phyloP scores from a whole-genome alignment of 2,888 invertebrate species.

The Heliconius charithonia region DNA sequence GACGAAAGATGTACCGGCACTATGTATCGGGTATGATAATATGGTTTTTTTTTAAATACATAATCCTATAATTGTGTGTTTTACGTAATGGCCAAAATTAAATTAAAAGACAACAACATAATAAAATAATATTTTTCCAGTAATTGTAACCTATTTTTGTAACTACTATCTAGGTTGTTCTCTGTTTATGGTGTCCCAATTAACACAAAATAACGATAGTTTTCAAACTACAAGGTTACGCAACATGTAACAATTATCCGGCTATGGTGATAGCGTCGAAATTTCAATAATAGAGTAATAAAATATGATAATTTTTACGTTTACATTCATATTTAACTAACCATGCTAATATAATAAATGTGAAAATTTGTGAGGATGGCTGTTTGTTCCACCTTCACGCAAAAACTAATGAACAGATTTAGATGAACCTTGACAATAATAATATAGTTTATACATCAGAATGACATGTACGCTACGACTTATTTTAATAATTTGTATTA shows the following conservation, averaged over 20 bases:
- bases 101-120: neutral
- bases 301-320: no score
- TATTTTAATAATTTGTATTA: neutral
- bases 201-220: no score
- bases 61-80: neutral
- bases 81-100: neutral
- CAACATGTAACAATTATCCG: neutral
- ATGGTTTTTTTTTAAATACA: neutral
- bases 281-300: no score
- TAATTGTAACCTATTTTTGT: neutral
- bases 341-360: no score
- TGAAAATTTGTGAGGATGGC: neutral
- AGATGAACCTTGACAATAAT: neutral
- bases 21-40: conserved; percentile 74
- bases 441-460: neutral
- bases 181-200: no score
- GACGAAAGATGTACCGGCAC: conserved; percentile 85
- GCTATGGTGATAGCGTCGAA: neutral
- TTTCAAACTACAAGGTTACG: no score
- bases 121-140: neutral
- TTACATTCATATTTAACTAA: no score
- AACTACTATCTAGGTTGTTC: neutral
- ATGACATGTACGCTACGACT: neutral
- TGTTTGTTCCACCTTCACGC: neutral
- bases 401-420: neutral